Conservation (phyloP, 30 jellyfish, hydroid and myxozoan species). For the Phacellophora camtschatica region DNA sequence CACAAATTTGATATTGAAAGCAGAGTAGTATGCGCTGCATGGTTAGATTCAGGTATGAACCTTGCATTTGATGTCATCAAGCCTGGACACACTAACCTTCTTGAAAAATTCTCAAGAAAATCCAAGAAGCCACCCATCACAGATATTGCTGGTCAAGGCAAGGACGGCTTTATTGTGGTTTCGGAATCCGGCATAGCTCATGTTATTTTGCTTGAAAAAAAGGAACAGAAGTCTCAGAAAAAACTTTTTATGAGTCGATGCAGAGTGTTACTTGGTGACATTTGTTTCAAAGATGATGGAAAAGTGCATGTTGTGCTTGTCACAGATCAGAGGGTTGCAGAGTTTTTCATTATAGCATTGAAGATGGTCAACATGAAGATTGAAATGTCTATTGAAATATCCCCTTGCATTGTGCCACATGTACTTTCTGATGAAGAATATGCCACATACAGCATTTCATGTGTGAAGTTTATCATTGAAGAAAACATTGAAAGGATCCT, state of each 20-base stretch:
- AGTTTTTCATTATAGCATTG: constrained; percentile 57
- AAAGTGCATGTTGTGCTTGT: constrained; percentile 48
- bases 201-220: constrained; percentile 24
- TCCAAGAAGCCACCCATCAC: constrained; percentile 14
- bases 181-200: constrained; percentile 51
- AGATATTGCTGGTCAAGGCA: constrained; percentile 60
- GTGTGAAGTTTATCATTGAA: constrained; percentile 41
- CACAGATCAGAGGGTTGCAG: constrained; percentile 62
- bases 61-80: constrained; percentile 48
- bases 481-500: constrained; percentile 43
- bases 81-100: constrained; percentile 11
- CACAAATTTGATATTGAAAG: constrained; percentile 37
- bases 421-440: constrained; percentile 31
- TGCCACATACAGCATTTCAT: constrained; percentile 31
- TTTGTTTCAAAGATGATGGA: constrained; percentile 66
- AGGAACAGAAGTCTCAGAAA: neutral
- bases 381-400: constrained; percentile 57
- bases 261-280: constrained; percentile 47
- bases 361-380: constrained; percentile 8
- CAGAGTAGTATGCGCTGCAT: constrained; percentile 18
- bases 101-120: constrained; percentile 41
- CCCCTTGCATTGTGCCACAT: constrained; percentile 80
- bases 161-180: constrained; percentile 48
- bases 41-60: constrained; percentile 57
- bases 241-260: constrained; percentile 24